These are phyloP conservation scores for Eurypyga helias DNA, from an alignment of 2,113 vertebrate genomes.

Conservation along the genomic window DNA sequence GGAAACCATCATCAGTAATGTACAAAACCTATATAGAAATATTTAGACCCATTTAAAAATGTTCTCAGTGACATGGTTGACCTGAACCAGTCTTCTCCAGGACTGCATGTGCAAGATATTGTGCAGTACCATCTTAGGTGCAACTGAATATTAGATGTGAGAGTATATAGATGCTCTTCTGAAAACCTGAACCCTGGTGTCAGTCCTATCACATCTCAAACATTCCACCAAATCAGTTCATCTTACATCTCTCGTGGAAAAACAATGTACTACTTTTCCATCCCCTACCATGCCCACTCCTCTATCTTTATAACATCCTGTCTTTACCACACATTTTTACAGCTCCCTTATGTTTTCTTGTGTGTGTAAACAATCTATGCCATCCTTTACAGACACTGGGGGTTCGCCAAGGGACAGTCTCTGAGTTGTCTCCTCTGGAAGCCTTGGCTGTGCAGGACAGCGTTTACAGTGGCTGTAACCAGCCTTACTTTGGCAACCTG, in stretches of 20 bases:
- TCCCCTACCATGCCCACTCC: rapidly evolving
- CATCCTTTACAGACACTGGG: neutral
- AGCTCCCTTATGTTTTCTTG: neutral
- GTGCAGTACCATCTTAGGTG: neutral
- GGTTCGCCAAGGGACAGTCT: neutral
- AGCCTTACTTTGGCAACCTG: neutral
- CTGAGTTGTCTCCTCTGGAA: neutral
- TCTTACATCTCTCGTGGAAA: neutral
- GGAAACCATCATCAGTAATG: neutral
- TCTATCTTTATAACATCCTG: neutral
- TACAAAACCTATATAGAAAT: neutral
- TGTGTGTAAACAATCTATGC: neutral
- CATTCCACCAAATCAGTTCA: neutral
- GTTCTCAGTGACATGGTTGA: neutral
- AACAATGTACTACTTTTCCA: neutral
- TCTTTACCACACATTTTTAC: neutral
- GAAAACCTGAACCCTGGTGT: neutral
- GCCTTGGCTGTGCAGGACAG: neutral
- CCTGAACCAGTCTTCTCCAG: neutral
- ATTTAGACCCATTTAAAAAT: neutral
- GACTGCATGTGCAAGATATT: neutral
- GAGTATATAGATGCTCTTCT: neutral
- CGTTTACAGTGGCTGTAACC: neutral
- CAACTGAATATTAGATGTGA: neutral
- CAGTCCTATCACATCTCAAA: neutral